phyloP scores from a whole-genome alignment of 30 jellyfish, hydroid and myxozoan genomes.

The Nemopilema nomurai region DNA sequence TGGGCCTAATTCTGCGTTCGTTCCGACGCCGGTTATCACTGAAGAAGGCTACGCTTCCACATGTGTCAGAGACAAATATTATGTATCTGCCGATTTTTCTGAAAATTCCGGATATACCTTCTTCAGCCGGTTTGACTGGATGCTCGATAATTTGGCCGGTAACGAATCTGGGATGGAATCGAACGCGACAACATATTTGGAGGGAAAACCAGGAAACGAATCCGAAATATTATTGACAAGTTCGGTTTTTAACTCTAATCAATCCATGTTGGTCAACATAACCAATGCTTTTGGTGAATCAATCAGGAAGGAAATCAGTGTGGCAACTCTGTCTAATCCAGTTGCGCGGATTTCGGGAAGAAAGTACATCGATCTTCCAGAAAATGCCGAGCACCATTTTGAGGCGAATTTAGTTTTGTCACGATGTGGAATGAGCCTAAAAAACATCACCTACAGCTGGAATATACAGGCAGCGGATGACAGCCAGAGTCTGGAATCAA shows the following conservation, averaged over 20 bases:
- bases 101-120: constrained; percentile 22
- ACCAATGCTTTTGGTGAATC: constrained; percentile 29
- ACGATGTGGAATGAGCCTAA: constrained; percentile 38
- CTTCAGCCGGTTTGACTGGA: constrained; percentile 25
- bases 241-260: constrained; percentile 14
- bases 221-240: constrained; percentile 41
- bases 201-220: constrained; percentile 3
- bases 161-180: not conserved
- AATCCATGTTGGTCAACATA: constrained; percentile 12
- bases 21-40: constrained; percentile 19
- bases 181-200: constrained; percentile 12
- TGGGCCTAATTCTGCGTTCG: not conserved
- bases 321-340: not conserved
- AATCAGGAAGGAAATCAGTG: not conserved
- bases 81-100: constrained; percentile 22
- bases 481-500: not conserved
- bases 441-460: constrained; percentile 29
- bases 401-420: constrained; percentile 13
- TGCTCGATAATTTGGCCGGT: not conserved
- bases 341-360: constrained; percentile 46
- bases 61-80: constrained; percentile 25
- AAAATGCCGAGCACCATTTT: not conserved
- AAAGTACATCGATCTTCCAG: not conserved
- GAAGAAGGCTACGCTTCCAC: constrained; percentile 20
- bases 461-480: constrained; percentile 1